Base-by-base conservation (phyloP, 2,888 invertebrate species). In the Dasysyrphus tricinctus region DNA sequence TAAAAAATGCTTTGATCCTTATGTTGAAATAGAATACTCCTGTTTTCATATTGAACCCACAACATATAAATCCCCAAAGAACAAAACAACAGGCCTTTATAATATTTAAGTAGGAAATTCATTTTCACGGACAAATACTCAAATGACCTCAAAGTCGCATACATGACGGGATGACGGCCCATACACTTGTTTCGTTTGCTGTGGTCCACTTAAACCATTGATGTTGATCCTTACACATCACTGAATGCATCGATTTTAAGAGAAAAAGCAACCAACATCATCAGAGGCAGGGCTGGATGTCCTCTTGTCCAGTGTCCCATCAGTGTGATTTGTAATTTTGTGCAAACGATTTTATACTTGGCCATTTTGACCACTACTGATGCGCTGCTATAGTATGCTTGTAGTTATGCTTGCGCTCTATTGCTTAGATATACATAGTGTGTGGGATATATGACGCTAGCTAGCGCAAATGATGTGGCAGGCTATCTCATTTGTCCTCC, bases 241-340 rank as follows among this genome's bases (percentile, higher is more conserved):
- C 44, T 74, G 81, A 74, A 69, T 59, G 74, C 74, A 86, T 86
- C 70, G 85, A 81, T 78, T 81, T 85, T 85, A 61, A 37, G 70
- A 73, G 74, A 61, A 34, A 61, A 80, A 16, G 8, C 54, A 65
- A 42, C 32, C 42, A 69, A 69, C 63, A 78, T 51, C 61, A 56
- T 54, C 67, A 57, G 59, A 57, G 59, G 39, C 69, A 29, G 78
- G 74, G 32, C 24, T 16, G n/a, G 49, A 47, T 67, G 34, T 34
- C 49, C 67, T 47, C 49, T 47, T 72, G 72, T 47, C 34, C 56
- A 39, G 24, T 59, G 57, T 67, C 34, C 57, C 86, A 82, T 86
- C 86, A 86, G 67, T 86, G 78, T 86, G 86, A 86, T 82, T 86
- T 82, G 86, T 86, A 86, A 86, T 86, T 86, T 82, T 79, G 86